Base-by-base conservation (phyloP, 2,113 vertebrate genomes). In the Glaucomys volans region DNA sequence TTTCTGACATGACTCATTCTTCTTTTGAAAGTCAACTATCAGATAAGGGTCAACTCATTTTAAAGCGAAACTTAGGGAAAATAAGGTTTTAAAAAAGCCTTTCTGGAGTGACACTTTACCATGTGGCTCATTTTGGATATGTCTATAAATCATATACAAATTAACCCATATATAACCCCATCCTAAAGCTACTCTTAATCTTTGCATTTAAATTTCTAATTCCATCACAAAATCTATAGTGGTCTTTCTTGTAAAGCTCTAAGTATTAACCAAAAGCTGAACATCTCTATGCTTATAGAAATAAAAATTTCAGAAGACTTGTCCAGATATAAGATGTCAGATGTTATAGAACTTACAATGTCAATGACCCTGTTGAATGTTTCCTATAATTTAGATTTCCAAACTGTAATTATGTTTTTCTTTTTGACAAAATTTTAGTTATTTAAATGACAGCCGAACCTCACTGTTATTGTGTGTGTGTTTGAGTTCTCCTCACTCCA, bases 1-100 rank as follows among this genome's bases (percentile, higher is more conserved):
- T 97, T 96, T 96, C 77, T 96, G 95, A 83, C 42, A 90, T 97
- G 97, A 97, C 67, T 97, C 97, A 97, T 95, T 97, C 62, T 97
- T 81, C 90, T 90, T 96, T 93, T 97, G 90, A 90, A 97, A 96
- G 52, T 47, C 37, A 67, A 37, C 91, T 77, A 35, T 95, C 67
- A 85, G 62, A 87, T 95, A 92, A 95, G 75, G 66, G 66, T 92
- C 47, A 69, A 22, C 9, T 91, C 44, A 40, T 83, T 94, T 82
- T 57, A 95, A 95, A 81, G 64, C 94, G 71, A 88, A 91, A 64
- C 57, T 79, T 71, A 62, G 26, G 4, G 20, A 95, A 96, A 85
- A 75, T 16, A 59, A 30, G 88, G 7, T 13, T 42, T 90, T 75
- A 14, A 8, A 22, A 47, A 79, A 72, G 40, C 5, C 22, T 32